phyloP scores from a whole-genome alignment of 2,888 invertebrate species.

The Ectemnius continuus region DNA sequence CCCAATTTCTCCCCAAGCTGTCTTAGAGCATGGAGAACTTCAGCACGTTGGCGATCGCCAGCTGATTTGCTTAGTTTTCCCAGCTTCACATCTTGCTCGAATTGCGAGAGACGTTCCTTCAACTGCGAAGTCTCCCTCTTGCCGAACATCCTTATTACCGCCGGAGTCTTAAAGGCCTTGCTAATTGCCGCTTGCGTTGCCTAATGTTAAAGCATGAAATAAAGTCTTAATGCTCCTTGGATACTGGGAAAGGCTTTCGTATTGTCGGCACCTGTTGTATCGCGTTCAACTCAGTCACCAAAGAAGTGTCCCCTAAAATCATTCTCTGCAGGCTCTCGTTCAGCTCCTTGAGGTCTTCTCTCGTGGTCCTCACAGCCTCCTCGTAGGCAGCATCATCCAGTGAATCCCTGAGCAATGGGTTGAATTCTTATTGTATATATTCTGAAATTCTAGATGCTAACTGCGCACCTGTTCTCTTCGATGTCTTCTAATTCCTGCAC shows the following conservation, averaged over 20 bases:
- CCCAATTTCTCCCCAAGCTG: constrained; percentile 80
- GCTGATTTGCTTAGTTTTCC: constrained; percentile 80
- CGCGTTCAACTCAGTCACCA: constrained; percentile 83
- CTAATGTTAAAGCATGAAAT: constrained; percentile 71
- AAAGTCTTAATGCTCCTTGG: no score
- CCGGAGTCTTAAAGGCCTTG: constrained; percentile 86
- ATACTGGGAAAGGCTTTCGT: no score
- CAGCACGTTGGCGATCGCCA: constrained; percentile 79
- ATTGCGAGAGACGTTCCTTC: constrained; percentile 80
- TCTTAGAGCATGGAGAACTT: constrained; percentile 79
- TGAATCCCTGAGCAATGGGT: constrained; percentile 79
- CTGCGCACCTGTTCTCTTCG: constrained; percentile 83
- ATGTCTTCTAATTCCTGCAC: constrained; percentile 85
- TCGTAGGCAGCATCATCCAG: constrained; percentile 83
- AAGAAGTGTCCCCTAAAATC: constrained; percentile 83
- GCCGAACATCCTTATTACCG: constrained; percentile 86
- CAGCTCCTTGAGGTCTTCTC: constrained; percentile 86
- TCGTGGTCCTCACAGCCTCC: constrained; percentile 84
- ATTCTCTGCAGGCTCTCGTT: constrained; percentile 83
- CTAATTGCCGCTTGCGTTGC: constrained; percentile 87
- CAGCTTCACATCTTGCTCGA: constrained; percentile 82
- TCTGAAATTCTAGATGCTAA: background rate
- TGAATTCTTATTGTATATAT: background rate
- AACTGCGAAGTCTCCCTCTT: constrained; percentile 84
- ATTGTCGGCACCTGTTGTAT: constrained; percentile 70